These are phyloP conservation scores for Podarcis raffonei DNA, from an alignment of 2,113 vertebrate species.

Conservation along the genomic window DNA sequence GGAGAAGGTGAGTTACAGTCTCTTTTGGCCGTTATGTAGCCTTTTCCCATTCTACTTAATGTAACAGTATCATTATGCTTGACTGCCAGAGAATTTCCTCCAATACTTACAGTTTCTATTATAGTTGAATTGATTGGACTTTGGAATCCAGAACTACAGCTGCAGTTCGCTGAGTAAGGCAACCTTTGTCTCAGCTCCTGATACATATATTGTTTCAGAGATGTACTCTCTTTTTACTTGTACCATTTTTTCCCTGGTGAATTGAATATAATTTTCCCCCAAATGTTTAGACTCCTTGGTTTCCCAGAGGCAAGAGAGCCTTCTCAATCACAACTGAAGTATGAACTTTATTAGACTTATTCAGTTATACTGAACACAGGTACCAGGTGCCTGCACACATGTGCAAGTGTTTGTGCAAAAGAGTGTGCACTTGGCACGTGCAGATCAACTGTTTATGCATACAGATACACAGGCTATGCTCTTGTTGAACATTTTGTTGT, in stretches of 20 bases:
- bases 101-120: not conserved
- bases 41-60: not conserved
- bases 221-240: conserved; percentile 29
- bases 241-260: not conserved
- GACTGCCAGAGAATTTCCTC: conserved; percentile 4
- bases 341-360: not conserved
- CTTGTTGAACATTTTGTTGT: no score
- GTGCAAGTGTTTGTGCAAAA: no score
- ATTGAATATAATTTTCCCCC: no score
- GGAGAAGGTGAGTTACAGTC: not conserved
- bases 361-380: not conserved
- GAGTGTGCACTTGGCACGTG: no score
- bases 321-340: not conserved
- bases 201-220: conserved; percentile 15
- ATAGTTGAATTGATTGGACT: not conserved
- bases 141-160: fast-evolving
- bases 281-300: not conserved
- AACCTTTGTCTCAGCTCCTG: conserved; percentile 31
- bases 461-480: no score
- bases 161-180: not conserved
- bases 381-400: no score
- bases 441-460: no score
- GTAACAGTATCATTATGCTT: not conserved
- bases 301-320: not conserved
- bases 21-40: not conserved